Conservation (phyloP, 2,113 vertebrate species). For the Ictalurus furcatus region DNA sequence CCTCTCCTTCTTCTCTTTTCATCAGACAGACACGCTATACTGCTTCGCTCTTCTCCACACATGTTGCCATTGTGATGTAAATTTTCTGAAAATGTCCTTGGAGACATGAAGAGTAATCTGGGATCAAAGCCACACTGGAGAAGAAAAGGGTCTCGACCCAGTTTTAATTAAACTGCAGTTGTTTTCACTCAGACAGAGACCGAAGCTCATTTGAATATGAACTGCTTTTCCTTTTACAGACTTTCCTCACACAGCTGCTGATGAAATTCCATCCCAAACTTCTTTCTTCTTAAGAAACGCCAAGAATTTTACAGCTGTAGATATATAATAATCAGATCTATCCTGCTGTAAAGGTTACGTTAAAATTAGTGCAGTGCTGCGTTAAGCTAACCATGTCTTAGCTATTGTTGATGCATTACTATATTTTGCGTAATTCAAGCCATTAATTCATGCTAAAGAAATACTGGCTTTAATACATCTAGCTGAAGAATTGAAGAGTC, state of each 20-base stretch:
- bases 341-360: background rate
- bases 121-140: conserved; percentile 23
- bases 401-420: background rate
- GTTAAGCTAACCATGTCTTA: background rate
- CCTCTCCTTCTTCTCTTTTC: background rate
- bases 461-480: background rate
- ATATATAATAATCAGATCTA: background rate
- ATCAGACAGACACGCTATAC: background rate
- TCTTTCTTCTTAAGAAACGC: background rate
- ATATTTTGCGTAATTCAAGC: background rate
- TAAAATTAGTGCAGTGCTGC: background rate
- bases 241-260: background rate
- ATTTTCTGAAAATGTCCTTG: conserved; percentile 21
- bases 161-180: conserved; percentile 24
- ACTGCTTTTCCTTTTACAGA: background rate
- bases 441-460: background rate
- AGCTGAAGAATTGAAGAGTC: background rate
- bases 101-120: conserved; percentile 8
- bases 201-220: background rate
- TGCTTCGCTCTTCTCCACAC: background rate
- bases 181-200: background rate
- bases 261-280: background rate
- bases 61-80: background rate
- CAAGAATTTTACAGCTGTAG: background rate
- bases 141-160: conserved; percentile 12